Evolutionary conservation across 2,888 invertebrate genomes (phyloP).

Genomic region (Epistrophe eligans): DNA sequence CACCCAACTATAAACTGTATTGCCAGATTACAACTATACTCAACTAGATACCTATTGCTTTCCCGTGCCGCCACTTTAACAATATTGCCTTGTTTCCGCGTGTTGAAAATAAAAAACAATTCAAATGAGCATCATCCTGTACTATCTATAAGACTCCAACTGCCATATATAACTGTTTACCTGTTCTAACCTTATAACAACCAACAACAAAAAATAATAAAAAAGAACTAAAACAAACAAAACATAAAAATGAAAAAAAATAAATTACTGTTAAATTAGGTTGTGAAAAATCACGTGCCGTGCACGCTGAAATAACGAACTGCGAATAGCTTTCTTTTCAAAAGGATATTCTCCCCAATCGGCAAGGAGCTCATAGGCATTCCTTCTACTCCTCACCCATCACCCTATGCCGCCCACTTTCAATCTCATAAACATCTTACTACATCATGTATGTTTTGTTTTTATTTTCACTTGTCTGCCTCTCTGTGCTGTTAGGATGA

Average conservation of each 20-base stretch:
- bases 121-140: neutral
- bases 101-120: conserved; percentile 1
- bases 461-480: conserved; percentile 41
- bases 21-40: neutral
- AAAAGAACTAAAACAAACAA: conserved; percentile 76
- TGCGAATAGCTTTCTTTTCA: conserved; percentile 59
- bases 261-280: conserved; percentile 74
- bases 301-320: conserved; percentile 63
- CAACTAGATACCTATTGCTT: neutral
- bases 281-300: conserved; percentile 67
- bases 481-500: conserved; percentile 30
- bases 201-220: conserved; percentile 29
- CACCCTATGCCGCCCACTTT: conserved; percentile 17
- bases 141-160: too few species aligned
- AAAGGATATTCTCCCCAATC: conserved; percentile 33
- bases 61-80: conserved; percentile 17
- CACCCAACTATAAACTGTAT: conserved; percentile 1
- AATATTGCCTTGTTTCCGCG: conserved; percentile 8
- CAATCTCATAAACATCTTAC: conserved; percentile 66
- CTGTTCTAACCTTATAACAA: conserved; percentile 24
- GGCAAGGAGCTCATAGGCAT: neutral
- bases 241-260: conserved; percentile 74
- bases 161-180: too few species aligned
- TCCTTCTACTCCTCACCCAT: neutral
- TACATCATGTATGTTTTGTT: conserved; percentile 40